Evolutionary conservation across 2,113 vertebrate genomes (phyloP).

Genomic region (Chaetura pelagica): DNA sequence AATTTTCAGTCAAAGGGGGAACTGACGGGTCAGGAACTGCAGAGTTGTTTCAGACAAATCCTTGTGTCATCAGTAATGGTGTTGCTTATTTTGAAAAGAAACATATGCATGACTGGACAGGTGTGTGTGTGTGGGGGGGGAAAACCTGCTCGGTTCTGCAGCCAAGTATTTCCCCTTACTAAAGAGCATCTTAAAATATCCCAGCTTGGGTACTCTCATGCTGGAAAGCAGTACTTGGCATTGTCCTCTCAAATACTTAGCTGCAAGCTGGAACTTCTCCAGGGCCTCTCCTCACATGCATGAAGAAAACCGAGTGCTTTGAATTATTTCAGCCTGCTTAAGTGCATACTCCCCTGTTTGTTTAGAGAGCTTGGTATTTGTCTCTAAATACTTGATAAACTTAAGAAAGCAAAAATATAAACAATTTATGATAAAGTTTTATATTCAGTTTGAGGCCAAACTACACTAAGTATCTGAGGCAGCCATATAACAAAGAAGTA

Average conservation of each 20-base stretch:
- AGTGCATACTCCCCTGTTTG: background rate
- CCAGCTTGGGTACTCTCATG: background rate
- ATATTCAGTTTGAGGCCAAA: background rate
- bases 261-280: conserved; percentile 56
- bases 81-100: conserved; percentile 29
- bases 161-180: conserved; percentile 23
- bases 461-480: background rate
- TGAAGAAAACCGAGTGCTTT: background rate
- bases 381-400: background rate
- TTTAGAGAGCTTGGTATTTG: background rate
- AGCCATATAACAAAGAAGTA: background rate
- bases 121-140: background rate
- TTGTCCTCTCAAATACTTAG: background rate
- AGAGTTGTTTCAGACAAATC: conserved; percentile 34
- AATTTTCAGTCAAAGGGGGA: background rate
- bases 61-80: background rate
- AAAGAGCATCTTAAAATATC: conserved; percentile 23
- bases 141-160: conserved; percentile 44
- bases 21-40: background rate
- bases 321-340: background rate
- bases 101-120: background rate
- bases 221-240: conserved; percentile 41
- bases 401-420: background rate
- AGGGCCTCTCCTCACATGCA: background rate
- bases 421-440: background rate